phyloP scores from a whole-genome alignment of 2,888 invertebrate species.

The Lucinisca nassula region DNA sequence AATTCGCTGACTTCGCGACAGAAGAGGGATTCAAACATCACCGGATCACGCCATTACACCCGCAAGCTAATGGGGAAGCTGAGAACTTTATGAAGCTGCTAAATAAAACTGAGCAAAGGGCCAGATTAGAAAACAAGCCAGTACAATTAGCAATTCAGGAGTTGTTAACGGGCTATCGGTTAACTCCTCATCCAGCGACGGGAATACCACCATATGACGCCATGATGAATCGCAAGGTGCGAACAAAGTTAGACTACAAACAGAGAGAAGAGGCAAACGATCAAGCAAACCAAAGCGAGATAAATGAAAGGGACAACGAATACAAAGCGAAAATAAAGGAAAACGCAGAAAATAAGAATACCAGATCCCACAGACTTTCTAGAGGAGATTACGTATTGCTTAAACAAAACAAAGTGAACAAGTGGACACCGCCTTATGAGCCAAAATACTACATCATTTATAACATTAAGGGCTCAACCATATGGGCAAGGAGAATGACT shows the following conservation, averaged over 20 bases:
- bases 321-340: neutral
- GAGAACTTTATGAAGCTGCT: slow-evolving; percentile 7
- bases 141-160: neutral
- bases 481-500: slow-evolving; percentile 4
- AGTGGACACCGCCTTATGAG: neutral
- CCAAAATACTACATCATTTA: neutral
- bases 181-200: slow-evolving; percentile 1
- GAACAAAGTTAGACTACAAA: slow-evolving; percentile 1
- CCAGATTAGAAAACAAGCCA: neutral
- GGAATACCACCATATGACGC: slow-evolving; percentile 3
- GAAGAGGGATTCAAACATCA: slow-evolving; percentile 9
- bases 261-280: neutral
- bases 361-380: neutral
- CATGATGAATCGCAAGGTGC: neutral
- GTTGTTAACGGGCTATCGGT: neutral
- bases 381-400: neutral
- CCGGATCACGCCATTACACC: neutral
- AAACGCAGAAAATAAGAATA: slow-evolving; percentile 11
- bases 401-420: neutral
- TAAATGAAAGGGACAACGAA: slow-evolving; percentile 5
- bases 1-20: neutral
- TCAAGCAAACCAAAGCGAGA: neutral
- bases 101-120: slow-evolving; percentile 5
- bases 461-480: neutral
- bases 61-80: too few relatives aligned